phyloP scores from a whole-genome alignment of 2,797 vertebrate species.

The Odontamblyopus rebecca region DNA sequence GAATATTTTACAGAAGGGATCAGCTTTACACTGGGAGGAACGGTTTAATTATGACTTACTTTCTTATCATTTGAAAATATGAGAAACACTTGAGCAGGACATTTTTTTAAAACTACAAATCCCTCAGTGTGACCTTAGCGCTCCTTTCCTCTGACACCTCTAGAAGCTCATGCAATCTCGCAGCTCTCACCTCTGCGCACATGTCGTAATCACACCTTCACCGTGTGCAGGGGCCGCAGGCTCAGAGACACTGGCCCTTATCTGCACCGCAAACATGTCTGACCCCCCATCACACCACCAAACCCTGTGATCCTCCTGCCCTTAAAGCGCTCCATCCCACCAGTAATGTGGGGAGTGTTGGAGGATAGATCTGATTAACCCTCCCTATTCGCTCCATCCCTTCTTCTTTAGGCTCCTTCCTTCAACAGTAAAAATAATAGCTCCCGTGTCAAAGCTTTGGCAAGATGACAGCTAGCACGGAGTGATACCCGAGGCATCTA shows the following conservation, averaged over 20 bases:
- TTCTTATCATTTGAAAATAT: no score
- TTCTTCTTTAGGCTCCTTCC: not conserved
- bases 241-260: constrained; percentile 71
- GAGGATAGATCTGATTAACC: constrained; percentile 56
- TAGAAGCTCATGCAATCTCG: constrained; percentile 59
- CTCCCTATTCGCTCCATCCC: constrained; percentile 16
- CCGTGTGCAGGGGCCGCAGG: constrained; percentile 43
- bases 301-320: constrained; percentile 64
- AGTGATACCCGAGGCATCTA: constrained; percentile 64
- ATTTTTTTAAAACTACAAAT: constrained; percentile 32
- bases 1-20: no score
- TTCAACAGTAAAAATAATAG: constrained; percentile 41
- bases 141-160: constrained; percentile 53
- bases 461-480: constrained; percentile 62
- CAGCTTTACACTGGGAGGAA: no score
- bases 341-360: constrained; percentile 51
- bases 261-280: constrained; percentile 73
- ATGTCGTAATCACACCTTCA: constrained; percentile 65
- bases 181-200: constrained; percentile 64
- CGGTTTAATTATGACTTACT: no score
- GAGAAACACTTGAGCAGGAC: not conserved
- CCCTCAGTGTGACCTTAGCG: constrained; percentile 33
- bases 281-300: constrained; percentile 63
- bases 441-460: constrained; percentile 53
- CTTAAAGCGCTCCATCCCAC: constrained; percentile 44